Percentiles rank a stretch among this genome's conserved stretches.
phyloP scores from a whole-genome alignment of 2,797 vertebrate genomes.

The Chrysocyon brachyurus region DNA sequence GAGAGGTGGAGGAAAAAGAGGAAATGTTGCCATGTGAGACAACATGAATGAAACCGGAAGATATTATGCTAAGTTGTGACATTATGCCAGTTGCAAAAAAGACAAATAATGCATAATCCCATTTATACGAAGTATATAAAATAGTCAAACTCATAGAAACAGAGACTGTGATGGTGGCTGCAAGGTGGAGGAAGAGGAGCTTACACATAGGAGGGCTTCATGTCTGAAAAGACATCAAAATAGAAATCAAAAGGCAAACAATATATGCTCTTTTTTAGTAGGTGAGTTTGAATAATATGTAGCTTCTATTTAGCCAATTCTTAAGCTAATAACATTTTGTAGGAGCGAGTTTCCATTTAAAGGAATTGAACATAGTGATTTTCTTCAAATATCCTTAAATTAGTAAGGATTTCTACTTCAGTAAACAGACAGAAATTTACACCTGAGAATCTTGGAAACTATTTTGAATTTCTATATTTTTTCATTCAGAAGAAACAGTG shows the following conservation, averaged over 20 bases:
- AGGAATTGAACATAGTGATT: neutral
- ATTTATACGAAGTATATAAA: neutral
- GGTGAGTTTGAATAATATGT: neutral
- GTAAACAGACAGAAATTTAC: neutral
- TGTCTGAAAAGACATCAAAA: neutral
- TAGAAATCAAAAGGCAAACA: constrained; percentile 20
- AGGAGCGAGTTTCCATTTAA: neutral
- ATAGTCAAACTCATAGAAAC: neutral
- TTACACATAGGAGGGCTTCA: neutral
- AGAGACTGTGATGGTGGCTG: neutral
- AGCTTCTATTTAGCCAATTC: neutral
- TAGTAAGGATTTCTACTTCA: constrained; percentile 27
- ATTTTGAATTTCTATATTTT: constrained; percentile 18
- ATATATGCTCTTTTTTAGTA: neutral
- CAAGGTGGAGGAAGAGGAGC: neutral
- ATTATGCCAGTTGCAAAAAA: neutral
- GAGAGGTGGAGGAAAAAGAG: neutral
- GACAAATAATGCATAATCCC: neutral
- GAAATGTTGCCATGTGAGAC: neutral
- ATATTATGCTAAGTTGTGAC: neutral
- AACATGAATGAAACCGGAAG: neutral
- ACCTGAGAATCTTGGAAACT: neutral
- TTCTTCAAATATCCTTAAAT: constrained; percentile 12
- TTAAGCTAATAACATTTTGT: neutral
- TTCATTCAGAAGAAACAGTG: constrained; percentile 8